These are phyloP conservation scores for Platycheirus rosarum DNA, from an alignment of 2,888 invertebrate species.

Conservation along the genomic window DNA sequence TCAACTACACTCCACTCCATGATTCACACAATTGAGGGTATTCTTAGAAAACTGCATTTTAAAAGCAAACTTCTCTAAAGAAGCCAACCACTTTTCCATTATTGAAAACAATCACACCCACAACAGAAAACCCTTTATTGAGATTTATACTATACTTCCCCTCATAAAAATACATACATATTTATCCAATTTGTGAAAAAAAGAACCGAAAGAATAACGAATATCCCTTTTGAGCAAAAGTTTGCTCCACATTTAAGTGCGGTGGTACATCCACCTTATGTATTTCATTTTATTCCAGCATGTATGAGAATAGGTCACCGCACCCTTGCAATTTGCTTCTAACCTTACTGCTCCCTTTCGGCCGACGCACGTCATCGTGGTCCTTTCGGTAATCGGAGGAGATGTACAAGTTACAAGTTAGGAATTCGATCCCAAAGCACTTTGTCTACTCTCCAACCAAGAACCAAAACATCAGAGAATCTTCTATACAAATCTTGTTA, in stretches of 20 bases:
- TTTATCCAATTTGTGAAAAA: conserved; percentile 49
- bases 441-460: conserved; percentile 45
- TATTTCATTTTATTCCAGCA: conserved; percentile 8
- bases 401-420: too few relatives aligned
- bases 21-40: too few relatives aligned
- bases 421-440: conserved; percentile 62
- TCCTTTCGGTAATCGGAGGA: too few relatives aligned
- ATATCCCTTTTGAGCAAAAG: conserved; percentile 46
- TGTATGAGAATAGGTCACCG: conserved; percentile 53
- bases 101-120: conserved; percentile 16
- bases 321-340: conserved; percentile 43
- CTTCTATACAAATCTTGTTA: conserved; percentile 52
- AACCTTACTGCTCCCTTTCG: neutral
- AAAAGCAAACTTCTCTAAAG: neutral
- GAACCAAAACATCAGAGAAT: conserved; percentile 35
- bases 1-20: too few relatives aligned
- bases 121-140: conserved; percentile 23
- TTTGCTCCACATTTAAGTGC: conserved; percentile 57
- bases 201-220: conserved; percentile 46
- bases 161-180: conserved; percentile 20
- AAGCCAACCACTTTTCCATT: conserved; percentile 3
- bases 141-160: too few relatives aligned
- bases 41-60: too few relatives aligned
- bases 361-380: neutral
- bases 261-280: conserved; percentile 12